Conservation (phyloP, 1,140 invertebrate species). For the Bombus confusus region DNA sequence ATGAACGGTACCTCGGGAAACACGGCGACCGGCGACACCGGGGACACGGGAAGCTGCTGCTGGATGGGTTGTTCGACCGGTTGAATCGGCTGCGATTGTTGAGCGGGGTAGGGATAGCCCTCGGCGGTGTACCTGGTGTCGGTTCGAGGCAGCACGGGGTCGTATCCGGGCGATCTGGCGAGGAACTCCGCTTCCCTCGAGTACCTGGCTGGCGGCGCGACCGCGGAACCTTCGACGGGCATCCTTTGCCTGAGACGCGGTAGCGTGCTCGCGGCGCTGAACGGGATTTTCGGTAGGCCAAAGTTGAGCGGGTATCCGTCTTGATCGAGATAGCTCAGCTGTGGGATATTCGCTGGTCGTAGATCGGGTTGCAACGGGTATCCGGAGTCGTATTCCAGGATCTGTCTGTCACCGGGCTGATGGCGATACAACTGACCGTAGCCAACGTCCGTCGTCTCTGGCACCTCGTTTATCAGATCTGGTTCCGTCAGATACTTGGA, state of each 20-base stretch:
- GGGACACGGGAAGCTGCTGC: conserved; percentile 73
- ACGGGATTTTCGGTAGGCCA: conserved; percentile 87
- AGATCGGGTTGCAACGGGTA: conserved; percentile 72
- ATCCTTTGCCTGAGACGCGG: conserved; percentile 79
- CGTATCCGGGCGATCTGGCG: conserved; percentile 82
- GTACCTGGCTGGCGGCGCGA: conserved; percentile 85
- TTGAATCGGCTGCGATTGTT: conserved; percentile 73
- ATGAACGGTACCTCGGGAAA: conserved; percentile 85
- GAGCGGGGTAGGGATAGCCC: conserved; percentile 86
- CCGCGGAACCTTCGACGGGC: conserved; percentile 81
- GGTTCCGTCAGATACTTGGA: conserved; percentile 78
- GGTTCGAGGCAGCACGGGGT: conserved; percentile 69
- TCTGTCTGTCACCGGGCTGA: conserved; percentile 58
- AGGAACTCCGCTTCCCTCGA: conserved; percentile 88
- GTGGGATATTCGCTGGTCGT: conserved; percentile 65
- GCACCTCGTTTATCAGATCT: conserved; percentile 79
- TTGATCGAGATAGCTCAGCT: conserved; percentile 84
- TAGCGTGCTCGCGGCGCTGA: conserved; percentile 82
- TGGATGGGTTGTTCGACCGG: conserved; percentile 74
- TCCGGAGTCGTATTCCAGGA: conserved; percentile 71
- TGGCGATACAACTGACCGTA: conserved; percentile 69
- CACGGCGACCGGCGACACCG: conserved; percentile 75
- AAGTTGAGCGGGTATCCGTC: conserved; percentile 92
- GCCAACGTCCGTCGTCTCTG: conserved; percentile 66
- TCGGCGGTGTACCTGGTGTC: conserved; percentile 90